Evolutionary conservation across 2,888 invertebrate species (phyloP).

Genomic region (Caenorhabditis zanzibari): DNA sequence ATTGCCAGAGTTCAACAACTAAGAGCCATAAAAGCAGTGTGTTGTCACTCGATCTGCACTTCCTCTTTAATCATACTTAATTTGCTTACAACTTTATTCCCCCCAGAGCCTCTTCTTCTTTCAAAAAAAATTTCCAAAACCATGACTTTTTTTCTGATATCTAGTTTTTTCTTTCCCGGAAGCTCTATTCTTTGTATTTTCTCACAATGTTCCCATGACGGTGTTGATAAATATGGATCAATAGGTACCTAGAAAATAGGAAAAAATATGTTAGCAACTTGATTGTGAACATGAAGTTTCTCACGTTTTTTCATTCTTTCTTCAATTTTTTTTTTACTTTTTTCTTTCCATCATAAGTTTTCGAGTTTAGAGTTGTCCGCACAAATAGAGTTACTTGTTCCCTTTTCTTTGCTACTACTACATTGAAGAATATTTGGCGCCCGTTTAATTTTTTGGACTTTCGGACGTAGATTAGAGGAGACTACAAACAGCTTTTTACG

Average conservation of each 20-base stretch:
- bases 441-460: slow-evolving; percentile 31
- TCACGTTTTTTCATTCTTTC: slow-evolving; percentile 33
- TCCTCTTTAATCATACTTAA: slow-evolving; percentile 64
- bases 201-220: not conserved
- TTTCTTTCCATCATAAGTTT: slow-evolving; percentile 3
- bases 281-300: slow-evolving; percentile 24
- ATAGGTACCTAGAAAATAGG: not conserved
- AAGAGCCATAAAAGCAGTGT: slow-evolving; percentile 31
- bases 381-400: slow-evolving; percentile 44
- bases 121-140: not conserved
- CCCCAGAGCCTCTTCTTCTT: not conserved
- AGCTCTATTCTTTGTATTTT: slow-evolving; percentile 25
- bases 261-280: not conserved
- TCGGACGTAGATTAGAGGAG: slow-evolving; percentile 21
- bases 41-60: slow-evolving; percentile 66
- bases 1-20: slow-evolving; percentile 25
- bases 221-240: not conserved
- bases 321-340: slow-evolving; percentile 1
- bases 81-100: slow-evolving; percentile 49
- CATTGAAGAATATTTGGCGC: slow-evolving; percentile 15
- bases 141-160: slow-evolving; percentile 26
- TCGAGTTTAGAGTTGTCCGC: slow-evolving; percentile 25
- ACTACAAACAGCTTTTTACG: slow-evolving; percentile 23
- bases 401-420: slow-evolving; percentile 14
- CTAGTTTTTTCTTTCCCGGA: slow-evolving; percentile 14